Evolutionary conservation across 2,113 vertebrate genomes (phyloP).

Genomic region (Etheostoma cragini): DNA sequence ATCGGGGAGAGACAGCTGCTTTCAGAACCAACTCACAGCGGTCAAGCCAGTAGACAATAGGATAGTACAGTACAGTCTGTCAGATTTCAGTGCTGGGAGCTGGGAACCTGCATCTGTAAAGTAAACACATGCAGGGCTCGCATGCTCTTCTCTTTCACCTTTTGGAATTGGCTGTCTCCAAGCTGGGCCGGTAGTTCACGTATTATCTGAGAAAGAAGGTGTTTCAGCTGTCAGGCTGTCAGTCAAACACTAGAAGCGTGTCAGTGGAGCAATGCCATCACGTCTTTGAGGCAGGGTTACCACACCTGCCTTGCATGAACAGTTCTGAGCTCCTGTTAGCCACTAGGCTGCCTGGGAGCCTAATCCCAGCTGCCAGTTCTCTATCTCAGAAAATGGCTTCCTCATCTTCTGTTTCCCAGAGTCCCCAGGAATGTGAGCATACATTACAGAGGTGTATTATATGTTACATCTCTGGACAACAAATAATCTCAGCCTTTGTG

Average conservation of each 20-base stretch:
- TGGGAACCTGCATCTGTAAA: not conserved
- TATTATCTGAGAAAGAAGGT: not conserved
- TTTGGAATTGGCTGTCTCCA: slow-evolving; percentile 4
- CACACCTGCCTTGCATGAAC: not conserved
- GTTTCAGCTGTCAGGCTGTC: slow-evolving; percentile 7
- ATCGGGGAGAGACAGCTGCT: too few species aligned
- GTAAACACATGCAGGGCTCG: not conserved
- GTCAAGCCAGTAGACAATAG: too few species aligned
- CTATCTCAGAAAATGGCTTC: too few species aligned
- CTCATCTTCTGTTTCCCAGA: too few species aligned
- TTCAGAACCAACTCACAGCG: too few species aligned
- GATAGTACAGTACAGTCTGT: slow-evolving; percentile 22
- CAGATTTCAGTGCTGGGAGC: slow-evolving; percentile 33
- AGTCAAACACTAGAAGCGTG: slow-evolving; percentile 6
- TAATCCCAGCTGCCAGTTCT: too few species aligned
- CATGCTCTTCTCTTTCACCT: slow-evolving; percentile 10
- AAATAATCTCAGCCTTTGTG: not conserved
- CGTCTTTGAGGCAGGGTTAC: not conserved
- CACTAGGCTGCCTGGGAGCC: not conserved
- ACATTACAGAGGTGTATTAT: too few species aligned
- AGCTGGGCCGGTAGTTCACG: not conserved
- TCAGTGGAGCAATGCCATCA: slow-evolving; percentile 17
- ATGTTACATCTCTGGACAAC: not conserved
- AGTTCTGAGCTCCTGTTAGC: slow-evolving; percentile 17
- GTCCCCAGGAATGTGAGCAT: too few species aligned